Conservation (phyloP, 2,797 vertebrate genomes). For the Geotria australis region DNA sequence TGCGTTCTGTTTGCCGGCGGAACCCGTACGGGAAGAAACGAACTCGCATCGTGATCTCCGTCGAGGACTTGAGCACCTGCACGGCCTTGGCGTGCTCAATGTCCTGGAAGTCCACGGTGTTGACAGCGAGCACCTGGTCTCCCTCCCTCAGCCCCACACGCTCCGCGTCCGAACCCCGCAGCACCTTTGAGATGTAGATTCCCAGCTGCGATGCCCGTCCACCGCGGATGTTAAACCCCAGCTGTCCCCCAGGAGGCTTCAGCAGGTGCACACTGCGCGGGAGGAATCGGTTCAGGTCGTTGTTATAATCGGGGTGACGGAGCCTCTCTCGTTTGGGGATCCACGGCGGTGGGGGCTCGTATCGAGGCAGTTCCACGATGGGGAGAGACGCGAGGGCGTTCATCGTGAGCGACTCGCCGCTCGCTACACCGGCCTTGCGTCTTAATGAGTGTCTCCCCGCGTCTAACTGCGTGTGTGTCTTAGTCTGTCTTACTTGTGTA, state of each 20-base stretch:
- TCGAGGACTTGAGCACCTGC: constrained; percentile 79
- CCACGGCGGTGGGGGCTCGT: constrained; percentile 78
- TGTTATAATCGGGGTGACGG: constrained; percentile 83
- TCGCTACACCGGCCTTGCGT: too few species aligned
- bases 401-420: too few species aligned
- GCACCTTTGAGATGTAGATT: constrained; percentile 95
- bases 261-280: constrained; percentile 55
- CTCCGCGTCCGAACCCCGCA: constrained; percentile 77
- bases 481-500: too few species aligned
- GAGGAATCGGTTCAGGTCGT: constrained; percentile 71
- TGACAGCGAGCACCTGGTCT: constrained; percentile 84
- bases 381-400: too few species aligned
- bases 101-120: constrained; percentile 93
- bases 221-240: constrained; percentile 90
- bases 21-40: constrained; percentile 95
- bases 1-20: too few species aligned
- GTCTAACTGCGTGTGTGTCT: too few species aligned
- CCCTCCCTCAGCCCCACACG: constrained; percentile 78
- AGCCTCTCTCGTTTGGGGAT: constrained; percentile 65
- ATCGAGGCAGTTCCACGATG: constrained; percentile 63
- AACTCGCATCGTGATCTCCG: constrained; percentile 81
- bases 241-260: constrained; percentile 72
- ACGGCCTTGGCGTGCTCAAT: constrained; percentile 92
- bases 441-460: too few species aligned
- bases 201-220: constrained; percentile 88